Conservation (phyloP, 1,140 invertebrate species). For the Drosophila parvula region DNA sequence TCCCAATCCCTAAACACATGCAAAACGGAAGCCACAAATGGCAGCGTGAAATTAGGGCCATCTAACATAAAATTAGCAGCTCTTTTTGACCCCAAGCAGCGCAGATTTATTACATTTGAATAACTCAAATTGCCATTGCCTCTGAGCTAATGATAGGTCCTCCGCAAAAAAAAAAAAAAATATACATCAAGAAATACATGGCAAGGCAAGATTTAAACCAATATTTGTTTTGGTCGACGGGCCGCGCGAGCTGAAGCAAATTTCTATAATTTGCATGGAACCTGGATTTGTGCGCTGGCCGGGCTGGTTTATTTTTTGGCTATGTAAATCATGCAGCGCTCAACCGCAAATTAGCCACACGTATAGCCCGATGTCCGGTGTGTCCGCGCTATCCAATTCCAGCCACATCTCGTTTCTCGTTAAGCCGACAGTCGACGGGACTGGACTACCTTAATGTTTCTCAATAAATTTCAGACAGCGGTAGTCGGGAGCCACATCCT, state of each 20-base stretch:
- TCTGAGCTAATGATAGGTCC: slow-evolving; percentile 66
- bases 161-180: neutral
- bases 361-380: slow-evolving; percentile 34
- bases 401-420: slow-evolving; percentile 60
- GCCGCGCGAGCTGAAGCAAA: slow-evolving; percentile 34
- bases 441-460: slow-evolving; percentile 62
- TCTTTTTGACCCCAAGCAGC: slow-evolving; percentile 2
- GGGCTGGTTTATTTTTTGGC: slow-evolving; percentile 30
- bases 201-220: slow-evolving; percentile 32
- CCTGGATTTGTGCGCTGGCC: slow-evolving; percentile 17
- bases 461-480: slow-evolving; percentile 70
- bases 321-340: slow-evolving; percentile 73
- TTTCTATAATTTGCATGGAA: slow-evolving; percentile 81
- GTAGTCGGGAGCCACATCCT: slow-evolving; percentile 4
- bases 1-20: slow-evolving; percentile 37
- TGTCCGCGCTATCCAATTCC: neutral
- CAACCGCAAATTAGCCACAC: slow-evolving; percentile 81
- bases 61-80: slow-evolving; percentile 70
- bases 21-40: slow-evolving; percentile 77
- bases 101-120: slow-evolving; percentile 75
- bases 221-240: slow-evolving; percentile 64
- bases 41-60: slow-evolving; percentile 75
- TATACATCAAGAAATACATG: neutral
- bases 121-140: slow-evolving; percentile 36
- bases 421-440: slow-evolving; percentile 41